Evolutionary conservation across 2,797 vertebrate species (phyloP).

Genomic region (Lophius americanus): DNA sequence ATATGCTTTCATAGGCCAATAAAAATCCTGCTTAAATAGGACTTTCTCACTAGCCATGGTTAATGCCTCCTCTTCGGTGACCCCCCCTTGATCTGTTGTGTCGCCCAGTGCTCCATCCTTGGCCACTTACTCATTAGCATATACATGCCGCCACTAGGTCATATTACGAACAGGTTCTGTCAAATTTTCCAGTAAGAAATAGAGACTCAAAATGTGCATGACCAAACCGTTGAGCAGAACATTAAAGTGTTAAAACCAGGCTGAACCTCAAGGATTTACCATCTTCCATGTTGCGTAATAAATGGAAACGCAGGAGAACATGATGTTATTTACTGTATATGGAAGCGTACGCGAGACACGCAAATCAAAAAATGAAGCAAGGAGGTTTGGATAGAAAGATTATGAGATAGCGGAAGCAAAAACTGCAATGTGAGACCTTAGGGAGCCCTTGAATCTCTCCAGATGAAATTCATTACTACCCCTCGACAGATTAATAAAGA

Average conservation of each 20-base stretch:
- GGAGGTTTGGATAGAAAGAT: conserved; percentile 18
- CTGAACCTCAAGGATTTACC: not conserved
- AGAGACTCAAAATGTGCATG: no score
- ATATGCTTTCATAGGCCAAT: no score
- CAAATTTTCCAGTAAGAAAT: no score
- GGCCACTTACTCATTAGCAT: no score
- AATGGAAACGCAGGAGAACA: not conserved
- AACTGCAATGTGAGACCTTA: conserved; percentile 60
- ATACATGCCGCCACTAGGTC: no score
- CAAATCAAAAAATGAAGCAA: conserved; percentile 22
- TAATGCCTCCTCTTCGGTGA: no score
- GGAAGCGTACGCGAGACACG: conserved; percentile 8
- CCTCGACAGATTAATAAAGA: conserved; percentile 57
- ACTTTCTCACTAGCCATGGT: no score
- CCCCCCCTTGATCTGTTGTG: no score
- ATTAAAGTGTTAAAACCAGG: not conserved
- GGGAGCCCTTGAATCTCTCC: conserved; percentile 55
- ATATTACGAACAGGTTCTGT: no score
- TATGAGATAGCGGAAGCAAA: conserved; percentile 19
- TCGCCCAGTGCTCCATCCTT: no score
- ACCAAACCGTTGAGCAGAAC: no score
- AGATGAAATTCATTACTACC: conserved; percentile 60
- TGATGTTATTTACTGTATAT: conserved; percentile 3
- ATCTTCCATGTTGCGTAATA: not conserved
- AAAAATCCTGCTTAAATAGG: not conserved